Conservation (phyloP, 2,888 invertebrate genomes). For the Sarcophaga variegata region DNA sequence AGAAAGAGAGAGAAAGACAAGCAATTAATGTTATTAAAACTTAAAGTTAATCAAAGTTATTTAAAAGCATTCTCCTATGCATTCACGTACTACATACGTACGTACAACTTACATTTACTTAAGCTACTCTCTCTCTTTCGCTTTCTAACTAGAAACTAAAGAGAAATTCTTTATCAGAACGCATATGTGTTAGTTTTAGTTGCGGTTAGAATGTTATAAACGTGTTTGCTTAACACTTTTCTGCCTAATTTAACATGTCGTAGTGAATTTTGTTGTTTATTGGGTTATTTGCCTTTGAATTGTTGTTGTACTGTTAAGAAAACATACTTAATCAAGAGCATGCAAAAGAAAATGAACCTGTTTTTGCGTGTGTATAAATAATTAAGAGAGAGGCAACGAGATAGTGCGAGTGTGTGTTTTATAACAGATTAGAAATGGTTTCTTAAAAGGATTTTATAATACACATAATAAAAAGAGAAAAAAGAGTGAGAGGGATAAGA, state of each 20-base stretch:
- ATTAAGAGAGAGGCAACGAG: not conserved
- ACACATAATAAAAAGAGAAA: too few species aligned
- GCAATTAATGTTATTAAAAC: not conserved
- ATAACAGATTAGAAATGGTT: not conserved
- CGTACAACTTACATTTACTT: not conserved
- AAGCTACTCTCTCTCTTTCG: not conserved
- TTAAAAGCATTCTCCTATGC: not conserved
- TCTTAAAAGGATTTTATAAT: not conserved
- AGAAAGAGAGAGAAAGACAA: not conserved
- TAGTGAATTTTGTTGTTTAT: slow-evolving; percentile 9
- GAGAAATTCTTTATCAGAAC: not conserved
- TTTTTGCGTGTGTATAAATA: not conserved
- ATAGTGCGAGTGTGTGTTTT: not conserved
- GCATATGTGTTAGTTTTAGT: slow-evolving; percentile 30
- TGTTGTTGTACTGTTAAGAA: not conserved
- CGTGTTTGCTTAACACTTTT: slow-evolving; percentile 56
- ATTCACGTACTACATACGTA: too few species aligned
- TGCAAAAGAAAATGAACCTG: not conserved
- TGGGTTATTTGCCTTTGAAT: not conserved
- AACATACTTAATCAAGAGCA: not conserved
- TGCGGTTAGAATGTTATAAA: slow-evolving; percentile 48
- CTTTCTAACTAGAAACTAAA: too few species aligned
- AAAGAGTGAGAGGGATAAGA: too few species aligned
- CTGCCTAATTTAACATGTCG: slow-evolving; percentile 59
- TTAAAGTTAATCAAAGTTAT: not conserved